phyloP scores from a whole-genome alignment of 2,888 invertebrate genomes.

The Calephelis perditalis region DNA sequence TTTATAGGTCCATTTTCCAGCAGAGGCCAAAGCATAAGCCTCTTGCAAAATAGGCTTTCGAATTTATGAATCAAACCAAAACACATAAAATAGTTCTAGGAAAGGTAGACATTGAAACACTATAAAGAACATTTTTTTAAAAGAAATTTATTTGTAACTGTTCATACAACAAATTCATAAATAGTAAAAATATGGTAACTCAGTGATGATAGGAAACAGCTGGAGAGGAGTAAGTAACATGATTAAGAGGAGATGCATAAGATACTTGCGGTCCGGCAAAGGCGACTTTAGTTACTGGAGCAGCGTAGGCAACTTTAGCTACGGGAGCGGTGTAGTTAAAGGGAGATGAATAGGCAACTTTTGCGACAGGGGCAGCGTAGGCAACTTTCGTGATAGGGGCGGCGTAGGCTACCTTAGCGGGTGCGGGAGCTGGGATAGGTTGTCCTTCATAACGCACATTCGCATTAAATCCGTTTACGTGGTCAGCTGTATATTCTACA shows the following conservation, averaged over 20 bases:
- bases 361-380: conserved; percentile 40
- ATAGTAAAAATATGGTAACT: conserved; percentile 29
- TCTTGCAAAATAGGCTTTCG: no score
- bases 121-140: no score
- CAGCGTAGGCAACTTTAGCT: conserved; percentile 36
- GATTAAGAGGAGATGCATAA: conserved; percentile 35
- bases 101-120: no score
- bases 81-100: no score
- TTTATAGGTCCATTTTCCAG: no score
- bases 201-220: conserved; percentile 63
- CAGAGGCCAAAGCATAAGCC: no score
- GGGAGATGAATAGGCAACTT: conserved; percentile 41
- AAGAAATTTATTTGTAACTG: conserved; percentile 35
- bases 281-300: conserved; percentile 37
- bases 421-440: conserved; percentile 37
- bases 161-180: conserved; percentile 4
- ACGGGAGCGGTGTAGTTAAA: conserved; percentile 41
- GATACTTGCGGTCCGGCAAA: conserved; percentile 40
- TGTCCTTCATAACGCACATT: conserved; percentile 64
- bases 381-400: conserved; percentile 38
- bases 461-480: conserved; percentile 65
- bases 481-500: conserved; percentile 66
- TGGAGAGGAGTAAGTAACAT: conserved; percentile 56
- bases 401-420: conserved; percentile 32
- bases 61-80: no score